A percentile compares a stretch with the other conserved stretches of the same genome.
Evolutionary conservation across 2,797 vertebrate species (phyloP).

Genomic region (Cheirogaleus major): DNA sequence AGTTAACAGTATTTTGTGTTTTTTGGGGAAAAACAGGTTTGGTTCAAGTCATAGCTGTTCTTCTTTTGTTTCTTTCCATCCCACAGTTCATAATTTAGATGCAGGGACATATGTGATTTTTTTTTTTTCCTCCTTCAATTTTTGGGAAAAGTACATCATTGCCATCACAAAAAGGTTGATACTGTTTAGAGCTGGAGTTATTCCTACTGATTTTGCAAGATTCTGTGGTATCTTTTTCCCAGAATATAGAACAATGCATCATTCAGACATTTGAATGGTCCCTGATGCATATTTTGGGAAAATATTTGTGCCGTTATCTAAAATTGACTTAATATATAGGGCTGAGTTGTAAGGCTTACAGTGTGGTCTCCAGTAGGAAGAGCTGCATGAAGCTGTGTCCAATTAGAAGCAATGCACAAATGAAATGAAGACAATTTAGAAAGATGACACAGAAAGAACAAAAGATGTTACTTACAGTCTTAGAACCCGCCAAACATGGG

Average conservation of each 20-base stretch:
- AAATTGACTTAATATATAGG: neutral
- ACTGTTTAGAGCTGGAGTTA: neutral
- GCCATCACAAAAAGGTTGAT: neutral
- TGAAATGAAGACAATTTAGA: neutral
- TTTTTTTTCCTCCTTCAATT: neutral
- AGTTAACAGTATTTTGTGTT: neutral
- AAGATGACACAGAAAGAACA: neutral
- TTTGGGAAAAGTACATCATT: neutral
- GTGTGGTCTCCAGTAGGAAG: neutral
- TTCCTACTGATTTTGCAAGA: neutral
- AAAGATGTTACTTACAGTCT: neutral
- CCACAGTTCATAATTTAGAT: neutral
- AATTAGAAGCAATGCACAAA: neutral
- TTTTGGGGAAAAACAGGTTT: neutral
- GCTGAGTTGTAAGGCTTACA: neutral
- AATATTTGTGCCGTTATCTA: neutral
- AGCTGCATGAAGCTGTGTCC: neutral
- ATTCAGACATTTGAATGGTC: conserved; percentile 38
- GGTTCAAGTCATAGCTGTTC: neutral
- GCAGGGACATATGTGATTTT: neutral
- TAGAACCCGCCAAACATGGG: neutral
- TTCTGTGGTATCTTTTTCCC: neutral
- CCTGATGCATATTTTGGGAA: neutral
- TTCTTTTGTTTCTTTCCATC: neutral
- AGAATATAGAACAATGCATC: neutral